Conservation (phyloP, 2,113 vertebrate genomes). For the Etia nguti region DNA sequence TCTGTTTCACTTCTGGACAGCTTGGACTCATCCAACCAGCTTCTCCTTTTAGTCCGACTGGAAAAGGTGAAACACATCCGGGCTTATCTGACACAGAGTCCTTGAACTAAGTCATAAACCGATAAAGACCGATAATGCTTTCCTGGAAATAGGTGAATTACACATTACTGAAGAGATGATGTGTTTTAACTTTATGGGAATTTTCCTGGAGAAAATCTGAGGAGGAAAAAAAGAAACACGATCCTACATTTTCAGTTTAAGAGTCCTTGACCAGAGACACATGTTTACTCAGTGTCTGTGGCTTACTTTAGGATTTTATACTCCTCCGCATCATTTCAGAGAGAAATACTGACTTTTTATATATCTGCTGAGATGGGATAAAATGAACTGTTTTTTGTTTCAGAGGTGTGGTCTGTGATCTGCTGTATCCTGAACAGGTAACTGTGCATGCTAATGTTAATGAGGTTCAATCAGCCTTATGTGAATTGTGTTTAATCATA, state of each 20-base stretch:
- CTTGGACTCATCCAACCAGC: neutral
- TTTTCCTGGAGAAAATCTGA: neutral
- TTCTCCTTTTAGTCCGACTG: neutral
- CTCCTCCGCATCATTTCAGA: neutral
- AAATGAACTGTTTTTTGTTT: neutral
- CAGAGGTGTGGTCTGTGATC: neutral
- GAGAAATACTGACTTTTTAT: neutral
- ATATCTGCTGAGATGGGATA: rapidly evolving
- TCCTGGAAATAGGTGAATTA: neutral
- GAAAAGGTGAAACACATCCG: neutral
- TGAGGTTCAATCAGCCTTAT: neutral
- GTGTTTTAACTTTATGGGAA: neutral
- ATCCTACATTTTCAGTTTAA: neutral
- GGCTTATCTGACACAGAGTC: neutral
- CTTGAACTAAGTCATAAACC: neutral
- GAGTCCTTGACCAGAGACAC: neutral
- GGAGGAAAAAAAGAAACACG: neutral
- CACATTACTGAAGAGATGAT: neutral
- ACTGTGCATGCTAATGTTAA: neutral
- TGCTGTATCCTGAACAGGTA: neutral
- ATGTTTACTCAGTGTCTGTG: neutral
- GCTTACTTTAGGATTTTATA: neutral
- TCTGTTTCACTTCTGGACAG: neutral
- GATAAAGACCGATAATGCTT: neutral
- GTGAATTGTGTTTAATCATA: neutral